phyloP scores from a whole-genome alignment of 1,140 invertebrate species.

The Drosophila watanabei region DNA sequence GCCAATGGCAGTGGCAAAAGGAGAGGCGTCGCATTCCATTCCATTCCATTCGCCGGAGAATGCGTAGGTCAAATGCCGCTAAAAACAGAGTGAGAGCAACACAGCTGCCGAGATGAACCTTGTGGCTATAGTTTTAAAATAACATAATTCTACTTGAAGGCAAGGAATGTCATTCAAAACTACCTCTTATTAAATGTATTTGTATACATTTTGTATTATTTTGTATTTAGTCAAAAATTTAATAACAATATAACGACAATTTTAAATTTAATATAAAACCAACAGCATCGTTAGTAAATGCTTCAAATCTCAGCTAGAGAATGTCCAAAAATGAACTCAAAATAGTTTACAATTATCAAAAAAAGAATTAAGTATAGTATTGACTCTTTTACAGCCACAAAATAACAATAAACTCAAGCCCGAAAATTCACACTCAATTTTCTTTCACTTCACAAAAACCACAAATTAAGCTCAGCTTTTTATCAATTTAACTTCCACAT shows the following conservation, averaged over 20 bases:
- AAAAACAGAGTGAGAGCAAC: slow-evolving; percentile 6
- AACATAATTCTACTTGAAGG: background rate
- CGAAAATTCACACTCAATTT: background rate
- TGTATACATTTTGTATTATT: too few relatives aligned
- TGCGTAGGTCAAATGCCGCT: slow-evolving; percentile 35
- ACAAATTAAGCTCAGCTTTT: slow-evolving; percentile 4
- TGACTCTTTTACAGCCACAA: background rate
- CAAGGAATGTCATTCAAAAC: background rate
- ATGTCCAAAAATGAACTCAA: background rate
- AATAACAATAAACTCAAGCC: background rate
- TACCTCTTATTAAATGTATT: background rate
- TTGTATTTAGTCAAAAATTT: too few relatives aligned
- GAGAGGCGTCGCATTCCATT: slow-evolving; percentile 41
- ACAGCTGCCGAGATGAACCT: background rate
- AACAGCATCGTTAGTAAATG: background rate
- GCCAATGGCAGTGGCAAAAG: slow-evolving; percentile 57
- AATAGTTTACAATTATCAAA: background rate
- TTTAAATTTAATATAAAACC: too few relatives aligned
- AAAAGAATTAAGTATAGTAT: background rate
- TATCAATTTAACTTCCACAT: slow-evolving; percentile 11
- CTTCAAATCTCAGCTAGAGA: background rate
- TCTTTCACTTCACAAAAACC: slow-evolving; percentile 5
- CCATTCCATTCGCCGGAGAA: slow-evolving; percentile 26
- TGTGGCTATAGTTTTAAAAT: slow-evolving; percentile 1
- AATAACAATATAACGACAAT: too few relatives aligned